A percentile compares a stretch with the other conserved stretches of the same genome.
Evolutionary conservation across 2,113 vertebrate genomes (phyloP).

Genomic region (Malurus alboscapulatus): DNA sequence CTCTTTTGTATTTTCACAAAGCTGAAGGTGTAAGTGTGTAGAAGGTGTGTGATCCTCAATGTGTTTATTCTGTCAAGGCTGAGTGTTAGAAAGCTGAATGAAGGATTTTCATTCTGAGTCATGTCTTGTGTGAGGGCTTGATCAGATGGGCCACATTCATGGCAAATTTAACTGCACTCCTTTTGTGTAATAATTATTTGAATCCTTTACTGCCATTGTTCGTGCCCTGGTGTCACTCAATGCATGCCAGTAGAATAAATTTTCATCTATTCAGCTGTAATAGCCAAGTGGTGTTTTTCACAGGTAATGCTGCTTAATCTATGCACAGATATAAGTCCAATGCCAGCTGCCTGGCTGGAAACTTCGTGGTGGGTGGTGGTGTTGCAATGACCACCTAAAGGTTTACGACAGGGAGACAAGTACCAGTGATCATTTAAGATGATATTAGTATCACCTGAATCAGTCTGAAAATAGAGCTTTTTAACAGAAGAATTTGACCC

Average conservation of each 20-base stretch:
- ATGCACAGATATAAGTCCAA: not conserved
- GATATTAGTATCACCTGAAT: not conserved
- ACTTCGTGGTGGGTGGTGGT: not conserved
- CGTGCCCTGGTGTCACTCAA: not conserved
- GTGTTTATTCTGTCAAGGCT: not conserved
- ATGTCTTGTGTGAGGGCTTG: not conserved
- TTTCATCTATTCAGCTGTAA: not conserved
- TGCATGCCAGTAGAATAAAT: not conserved
- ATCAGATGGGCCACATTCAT: not conserved
- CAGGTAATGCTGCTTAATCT: not conserved
- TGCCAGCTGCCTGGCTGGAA: not conserved
- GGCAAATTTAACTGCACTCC: not conserved
- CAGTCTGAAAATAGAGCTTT: not conserved
- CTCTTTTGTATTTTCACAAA: not conserved
- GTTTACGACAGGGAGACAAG: not conserved
- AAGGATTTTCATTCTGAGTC: not conserved
- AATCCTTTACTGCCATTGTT: not conserved
- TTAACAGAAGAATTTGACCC: not conserved
- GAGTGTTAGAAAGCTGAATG: not conserved
- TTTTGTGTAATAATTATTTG: not conserved
- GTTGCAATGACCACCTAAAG: not conserved
- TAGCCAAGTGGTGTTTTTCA: not conserved
- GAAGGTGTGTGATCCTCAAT: not conserved
- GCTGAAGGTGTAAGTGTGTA: fast-evolving
- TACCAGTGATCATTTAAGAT: not conserved